Conservation (phyloP, 2,113 vertebrate species). For the Sorex fumeus region DNA sequence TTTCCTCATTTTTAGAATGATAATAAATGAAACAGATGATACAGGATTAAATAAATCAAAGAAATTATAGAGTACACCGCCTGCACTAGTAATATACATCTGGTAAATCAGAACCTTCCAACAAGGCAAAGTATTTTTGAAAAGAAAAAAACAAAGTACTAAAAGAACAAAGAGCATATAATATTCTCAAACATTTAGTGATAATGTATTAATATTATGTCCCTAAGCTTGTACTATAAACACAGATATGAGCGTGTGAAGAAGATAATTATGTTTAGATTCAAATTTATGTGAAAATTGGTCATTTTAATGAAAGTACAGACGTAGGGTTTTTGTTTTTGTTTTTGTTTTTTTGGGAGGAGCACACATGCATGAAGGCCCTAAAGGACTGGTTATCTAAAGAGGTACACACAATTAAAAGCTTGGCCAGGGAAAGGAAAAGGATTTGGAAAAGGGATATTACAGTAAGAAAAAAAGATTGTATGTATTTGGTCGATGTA, state of each 20-base stretch:
- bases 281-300: neutral
- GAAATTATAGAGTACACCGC: neutral
- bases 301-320: slow-evolving; percentile 18
- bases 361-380: neutral
- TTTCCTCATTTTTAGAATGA: slow-evolving; percentile 51
- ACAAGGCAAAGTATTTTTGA: neutral
- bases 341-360: no score
- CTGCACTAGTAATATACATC: neutral
- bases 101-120: neutral
- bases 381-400: neutral
- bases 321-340: no score
- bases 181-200: neutral
- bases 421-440: neutral
- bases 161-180: neutral
- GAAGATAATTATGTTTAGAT: slow-evolving; percentile 29
- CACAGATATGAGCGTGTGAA: neutral
- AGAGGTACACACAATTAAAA: slow-evolving; percentile 21
- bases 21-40: neutral
- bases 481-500: no score
- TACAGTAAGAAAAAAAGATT: neutral
- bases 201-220: slow-evolving; percentile 1
- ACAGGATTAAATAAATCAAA: slow-evolving; percentile 32
- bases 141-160: neutral
- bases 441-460: neutral
- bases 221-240: slow-evolving; percentile 44